phyloP scores from a whole-genome alignment of 2,113 vertebrate genomes.

The Clupea harengus region DNA sequence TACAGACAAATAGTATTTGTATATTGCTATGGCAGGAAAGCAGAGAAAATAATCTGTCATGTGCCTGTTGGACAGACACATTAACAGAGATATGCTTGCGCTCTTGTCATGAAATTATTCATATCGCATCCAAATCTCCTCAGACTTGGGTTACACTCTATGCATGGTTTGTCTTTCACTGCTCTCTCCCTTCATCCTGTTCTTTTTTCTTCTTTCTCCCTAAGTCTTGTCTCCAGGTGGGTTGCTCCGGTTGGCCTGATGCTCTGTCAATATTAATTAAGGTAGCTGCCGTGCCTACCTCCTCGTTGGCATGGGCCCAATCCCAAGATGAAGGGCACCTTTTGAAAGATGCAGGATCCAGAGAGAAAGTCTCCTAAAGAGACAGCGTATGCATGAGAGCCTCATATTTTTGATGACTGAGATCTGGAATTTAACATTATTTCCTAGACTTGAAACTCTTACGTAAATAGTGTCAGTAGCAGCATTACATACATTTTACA shows the following conservation, averaged over 20 bases:
- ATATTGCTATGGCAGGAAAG: too few species aligned
- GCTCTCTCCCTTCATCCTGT: not conserved
- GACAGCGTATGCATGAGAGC: not conserved
- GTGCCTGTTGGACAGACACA: not conserved
- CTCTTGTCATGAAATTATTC: not conserved
- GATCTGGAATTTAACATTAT: not conserved
- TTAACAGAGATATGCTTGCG: not conserved
- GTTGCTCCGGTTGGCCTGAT: conserved; percentile 22
- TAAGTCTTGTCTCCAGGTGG: not conserved
- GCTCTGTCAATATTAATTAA: conserved; percentile 21
- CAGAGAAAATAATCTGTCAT: not conserved
- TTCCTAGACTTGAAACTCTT: not conserved
- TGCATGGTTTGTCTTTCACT: not conserved
- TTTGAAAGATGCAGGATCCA: conserved; percentile 13
- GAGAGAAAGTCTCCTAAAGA: not conserved
- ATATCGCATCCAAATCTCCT: not conserved
- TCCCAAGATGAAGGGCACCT: conserved; percentile 9
- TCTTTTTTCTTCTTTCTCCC: not conserved
- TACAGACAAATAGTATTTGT: not conserved
- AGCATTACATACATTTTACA: not conserved
- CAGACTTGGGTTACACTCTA: not conserved
- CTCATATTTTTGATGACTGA: not conserved
- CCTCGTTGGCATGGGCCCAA: conserved; percentile 24
- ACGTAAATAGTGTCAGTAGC: not conserved
- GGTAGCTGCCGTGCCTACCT: conserved; percentile 23